Evolutionary conservation across 2,113 vertebrate species (phyloP).

Genomic region (Microcebus jonahi): DNA sequence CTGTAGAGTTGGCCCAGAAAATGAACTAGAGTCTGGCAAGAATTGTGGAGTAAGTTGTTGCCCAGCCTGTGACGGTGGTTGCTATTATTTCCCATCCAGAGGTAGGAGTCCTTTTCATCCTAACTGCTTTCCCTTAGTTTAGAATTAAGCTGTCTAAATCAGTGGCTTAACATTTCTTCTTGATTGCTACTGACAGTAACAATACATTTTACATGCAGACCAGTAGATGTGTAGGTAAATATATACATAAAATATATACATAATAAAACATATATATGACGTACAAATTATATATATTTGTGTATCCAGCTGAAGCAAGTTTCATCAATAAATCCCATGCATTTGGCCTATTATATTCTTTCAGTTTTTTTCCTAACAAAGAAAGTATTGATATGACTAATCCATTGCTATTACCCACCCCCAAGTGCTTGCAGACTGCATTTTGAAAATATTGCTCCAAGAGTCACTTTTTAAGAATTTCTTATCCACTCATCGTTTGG

Average conservation of each 20-base stretch:
- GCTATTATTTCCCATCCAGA: neutral
- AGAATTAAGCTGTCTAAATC: neutral
- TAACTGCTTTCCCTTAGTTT: neutral
- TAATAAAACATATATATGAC: neutral
- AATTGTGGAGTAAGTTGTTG: neutral
- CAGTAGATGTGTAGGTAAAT: neutral
- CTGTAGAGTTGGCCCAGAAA: neutral
- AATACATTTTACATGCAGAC: neutral
- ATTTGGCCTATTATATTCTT: neutral
- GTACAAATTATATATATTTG: neutral
- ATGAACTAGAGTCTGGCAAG: neutral
- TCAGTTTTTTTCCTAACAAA: neutral
- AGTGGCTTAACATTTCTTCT: neutral
- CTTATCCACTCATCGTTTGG: neutral
- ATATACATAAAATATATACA: too few species aligned
- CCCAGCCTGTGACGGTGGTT: neutral
- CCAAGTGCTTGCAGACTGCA: neutral
- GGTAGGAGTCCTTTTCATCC: neutral
- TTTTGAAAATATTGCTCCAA: neutral
- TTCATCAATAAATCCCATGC: neutral
- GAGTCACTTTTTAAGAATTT: neutral
- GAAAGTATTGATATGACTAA: too few species aligned
- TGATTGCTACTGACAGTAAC: neutral
- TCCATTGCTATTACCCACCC: accelerated
- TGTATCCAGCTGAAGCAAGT: neutral